These are phyloP conservation scores for Linnaemya tessellans DNA, from an alignment of 2,888 invertebrate species.

Conservation along the genomic window DNA sequence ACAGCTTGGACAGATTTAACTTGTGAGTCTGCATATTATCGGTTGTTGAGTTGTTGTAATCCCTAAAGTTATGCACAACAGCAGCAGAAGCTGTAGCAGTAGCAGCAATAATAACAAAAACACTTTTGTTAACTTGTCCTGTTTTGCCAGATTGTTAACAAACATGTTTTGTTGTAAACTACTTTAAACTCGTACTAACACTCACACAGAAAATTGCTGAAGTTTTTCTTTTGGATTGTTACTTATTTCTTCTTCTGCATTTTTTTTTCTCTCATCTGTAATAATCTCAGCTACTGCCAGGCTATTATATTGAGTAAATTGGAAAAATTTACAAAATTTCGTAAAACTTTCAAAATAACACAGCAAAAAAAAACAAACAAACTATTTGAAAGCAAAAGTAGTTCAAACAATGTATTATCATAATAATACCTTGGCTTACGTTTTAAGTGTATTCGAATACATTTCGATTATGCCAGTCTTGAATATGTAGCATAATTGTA, in stretches of 20 bases:
- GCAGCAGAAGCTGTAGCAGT: slow-evolving; percentile 14
- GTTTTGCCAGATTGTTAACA: slow-evolving; percentile 64
- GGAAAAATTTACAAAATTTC: slow-evolving; percentile 51
- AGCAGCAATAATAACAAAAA: slow-evolving; percentile 42
- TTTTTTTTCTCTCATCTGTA: slow-evolving; percentile 25
- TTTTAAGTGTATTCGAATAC: slow-evolving; percentile 51
- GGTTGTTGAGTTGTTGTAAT: slow-evolving; percentile 73
- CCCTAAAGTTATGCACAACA: slow-evolving; percentile 72
- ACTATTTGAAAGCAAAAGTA: slow-evolving; percentile 24
- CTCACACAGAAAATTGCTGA: slow-evolving; percentile 54
- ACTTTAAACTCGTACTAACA: slow-evolving; percentile 39
- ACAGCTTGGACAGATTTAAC: slow-evolving; percentile 56
- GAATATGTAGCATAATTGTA: not conserved
- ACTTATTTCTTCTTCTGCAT: not conserved
- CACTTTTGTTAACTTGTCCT: slow-evolving; percentile 65
- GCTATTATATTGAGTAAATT: slow-evolving; percentile 60
- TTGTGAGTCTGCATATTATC: slow-evolving; percentile 71
- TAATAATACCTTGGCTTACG: slow-evolving; percentile 62
- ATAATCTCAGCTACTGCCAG: slow-evolving; percentile 38
- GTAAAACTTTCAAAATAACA: slow-evolving; percentile 9
- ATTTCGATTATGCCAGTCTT: slow-evolving; percentile 32
- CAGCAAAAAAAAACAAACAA: not conserved
- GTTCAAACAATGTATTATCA: slow-evolving; percentile 50
- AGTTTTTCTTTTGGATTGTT: slow-evolving; percentile 34
- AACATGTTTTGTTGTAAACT: slow-evolving; percentile 60